phyloP scores from a whole-genome alignment of 2,888 invertebrate species.

The Lutraria lutraria region DNA sequence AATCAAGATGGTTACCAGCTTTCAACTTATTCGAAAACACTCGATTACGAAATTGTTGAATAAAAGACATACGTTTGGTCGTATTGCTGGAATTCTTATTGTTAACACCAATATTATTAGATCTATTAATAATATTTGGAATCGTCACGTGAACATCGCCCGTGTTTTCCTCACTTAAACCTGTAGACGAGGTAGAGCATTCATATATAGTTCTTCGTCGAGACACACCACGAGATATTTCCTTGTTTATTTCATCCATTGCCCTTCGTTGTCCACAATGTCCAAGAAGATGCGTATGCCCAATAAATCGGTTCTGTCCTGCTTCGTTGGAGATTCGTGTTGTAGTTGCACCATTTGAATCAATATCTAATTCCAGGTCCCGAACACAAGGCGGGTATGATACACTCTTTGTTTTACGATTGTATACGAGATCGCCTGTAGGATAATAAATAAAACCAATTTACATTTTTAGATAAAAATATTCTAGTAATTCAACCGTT shows the following conservation, averaged over 20 bases:
- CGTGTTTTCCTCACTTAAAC: not conserved
- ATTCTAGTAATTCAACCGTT: too few species aligned
- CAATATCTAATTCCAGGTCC: not conserved
- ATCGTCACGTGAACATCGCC: not conserved
- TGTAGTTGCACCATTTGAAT: conserved; percentile 7
- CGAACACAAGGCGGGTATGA: conserved; percentile 35
- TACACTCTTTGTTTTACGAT: conserved; percentile 66
- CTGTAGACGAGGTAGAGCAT: not conserved
- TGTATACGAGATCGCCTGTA: conserved; percentile 68
- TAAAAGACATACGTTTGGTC: not conserved
- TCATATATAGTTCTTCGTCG: not conserved
- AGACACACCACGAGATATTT: conserved; percentile 29
- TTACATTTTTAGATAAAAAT: too few species aligned
- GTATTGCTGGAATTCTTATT: not conserved
- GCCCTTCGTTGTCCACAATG: conserved; percentile 47
- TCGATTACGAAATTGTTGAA: not conserved
- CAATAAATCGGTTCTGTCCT: not conserved
- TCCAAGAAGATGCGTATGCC: conserved; percentile 53
- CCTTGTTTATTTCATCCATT: conserved; percentile 50
- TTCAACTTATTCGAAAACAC: not conserved
- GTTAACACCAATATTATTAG: not conserved
- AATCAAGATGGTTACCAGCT: not conserved
- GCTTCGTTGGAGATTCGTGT: conserved; percentile 29
- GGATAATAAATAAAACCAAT: not conserved
- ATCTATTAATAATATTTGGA: not conserved